A percentile compares a stretch with the other conserved stretches of the same genome.
phyloP scores from a whole-genome alignment of 2,888 invertebrate genomes.

The Malthinus flaveolus region DNA sequence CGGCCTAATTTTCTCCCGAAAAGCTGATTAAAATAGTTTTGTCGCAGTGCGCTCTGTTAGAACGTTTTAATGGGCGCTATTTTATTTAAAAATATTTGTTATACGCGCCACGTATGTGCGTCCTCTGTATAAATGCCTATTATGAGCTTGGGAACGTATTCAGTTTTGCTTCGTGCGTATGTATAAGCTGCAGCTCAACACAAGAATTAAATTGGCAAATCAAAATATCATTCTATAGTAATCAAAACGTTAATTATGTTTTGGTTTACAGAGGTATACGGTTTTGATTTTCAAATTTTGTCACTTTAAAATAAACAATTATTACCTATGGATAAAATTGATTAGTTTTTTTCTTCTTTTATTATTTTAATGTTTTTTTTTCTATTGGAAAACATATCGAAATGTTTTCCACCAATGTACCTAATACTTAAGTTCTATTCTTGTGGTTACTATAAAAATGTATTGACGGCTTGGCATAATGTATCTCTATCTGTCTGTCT shows the following conservation, averaged over 20 bases:
- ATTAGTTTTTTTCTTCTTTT: conserved; percentile 7
- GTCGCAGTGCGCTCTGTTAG: not conserved
- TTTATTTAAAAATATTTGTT: not conserved
- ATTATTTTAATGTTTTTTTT: too few species aligned
- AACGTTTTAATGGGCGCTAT: not conserved
- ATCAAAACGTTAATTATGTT: conserved; percentile 31
- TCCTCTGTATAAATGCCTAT: too few species aligned
- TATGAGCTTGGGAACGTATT: not conserved
- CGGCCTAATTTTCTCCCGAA: conserved; percentile 1
- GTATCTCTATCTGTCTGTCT: too few species aligned
- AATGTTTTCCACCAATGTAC: too few species aligned
- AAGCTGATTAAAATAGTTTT: conserved; percentile 5
- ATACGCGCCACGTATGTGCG: not conserved
- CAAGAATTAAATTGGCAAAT: conserved; percentile 31
- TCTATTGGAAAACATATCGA: too few species aligned
- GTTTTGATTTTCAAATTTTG: conserved; percentile 30
- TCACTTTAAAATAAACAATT: conserved; percentile 25
- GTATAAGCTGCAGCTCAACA: conserved; percentile 14
- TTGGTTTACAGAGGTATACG: conserved; percentile 25
- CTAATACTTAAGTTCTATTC: too few species aligned
- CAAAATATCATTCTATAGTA: conserved; percentile 30
- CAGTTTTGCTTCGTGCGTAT: conserved; percentile 4
- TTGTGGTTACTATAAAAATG: too few species aligned
- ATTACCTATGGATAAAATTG: conserved; percentile 15
- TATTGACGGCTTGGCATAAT: too few species aligned